These are phyloP conservation scores for Pseudorhombus dupliciocellatus DNA, from an alignment of 2,113 vertebrate species.

Conservation along the genomic window DNA sequence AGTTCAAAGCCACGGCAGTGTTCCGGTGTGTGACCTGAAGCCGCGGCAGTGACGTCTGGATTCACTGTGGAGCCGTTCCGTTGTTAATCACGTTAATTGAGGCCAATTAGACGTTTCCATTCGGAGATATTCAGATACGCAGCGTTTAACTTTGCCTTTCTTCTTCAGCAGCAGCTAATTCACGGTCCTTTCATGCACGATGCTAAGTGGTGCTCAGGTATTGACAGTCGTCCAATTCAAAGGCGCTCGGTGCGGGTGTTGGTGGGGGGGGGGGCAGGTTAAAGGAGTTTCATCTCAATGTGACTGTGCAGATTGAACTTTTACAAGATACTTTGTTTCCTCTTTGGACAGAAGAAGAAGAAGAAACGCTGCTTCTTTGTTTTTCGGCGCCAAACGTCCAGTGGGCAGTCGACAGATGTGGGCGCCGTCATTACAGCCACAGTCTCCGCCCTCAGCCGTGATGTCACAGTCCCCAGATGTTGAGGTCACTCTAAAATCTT, in stretches of 20 bases:
- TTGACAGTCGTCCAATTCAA: slow-evolving; percentile 11
- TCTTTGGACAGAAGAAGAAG: slow-evolving; percentile 7
- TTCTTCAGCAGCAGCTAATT: slow-evolving; percentile 41
- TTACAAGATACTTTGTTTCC: slow-evolving; percentile 26
- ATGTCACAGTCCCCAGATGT: neutral
- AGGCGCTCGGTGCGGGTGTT: no score
- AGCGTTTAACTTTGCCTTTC: slow-evolving; percentile 63
- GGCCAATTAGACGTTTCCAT: slow-evolving; percentile 67
- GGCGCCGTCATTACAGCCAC: neutral
- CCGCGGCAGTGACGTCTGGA: slow-evolving; percentile 38
- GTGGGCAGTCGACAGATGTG: neutral
- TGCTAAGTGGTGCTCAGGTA: slow-evolving; percentile 10
- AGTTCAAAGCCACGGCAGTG: no score
- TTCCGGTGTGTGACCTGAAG: no score
- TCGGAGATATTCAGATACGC: slow-evolving; percentile 70
- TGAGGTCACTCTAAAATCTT: neutral
- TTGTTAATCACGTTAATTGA: slow-evolving; percentile 71
- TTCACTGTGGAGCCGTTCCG: slow-evolving; percentile 48
- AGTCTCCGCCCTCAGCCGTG: neutral
- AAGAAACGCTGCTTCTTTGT: neutral
- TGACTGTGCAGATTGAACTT: slow-evolving; percentile 64
- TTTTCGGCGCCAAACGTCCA: neutral
- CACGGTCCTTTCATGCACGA: slow-evolving; percentile 14
- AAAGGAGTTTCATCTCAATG: slow-evolving; percentile 62
- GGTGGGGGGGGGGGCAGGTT: slow-evolving; percentile 6